phyloP scores from a whole-genome alignment of 2,888 invertebrate genomes.

The Eristalinus sepulchralis region DNA sequence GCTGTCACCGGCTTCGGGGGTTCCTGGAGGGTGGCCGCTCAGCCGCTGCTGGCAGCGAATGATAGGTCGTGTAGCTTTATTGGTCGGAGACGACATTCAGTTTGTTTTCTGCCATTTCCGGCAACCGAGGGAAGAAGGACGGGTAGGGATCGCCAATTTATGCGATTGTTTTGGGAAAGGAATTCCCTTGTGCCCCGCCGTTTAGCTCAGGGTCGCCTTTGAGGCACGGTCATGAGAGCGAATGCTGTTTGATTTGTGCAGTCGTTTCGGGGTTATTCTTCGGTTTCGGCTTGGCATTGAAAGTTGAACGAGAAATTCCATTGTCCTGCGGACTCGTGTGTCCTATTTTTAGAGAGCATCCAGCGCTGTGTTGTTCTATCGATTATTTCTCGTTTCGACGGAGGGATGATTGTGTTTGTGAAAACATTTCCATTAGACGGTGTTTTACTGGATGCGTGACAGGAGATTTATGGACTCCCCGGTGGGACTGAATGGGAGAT shows the following conservation, averaged over 20 bases:
- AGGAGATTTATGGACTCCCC: not conserved
- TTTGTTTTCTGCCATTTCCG: slow-evolving; percentile 28
- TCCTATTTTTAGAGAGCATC: not conserved
- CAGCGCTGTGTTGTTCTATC: not conserved
- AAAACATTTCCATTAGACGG: not conserved
- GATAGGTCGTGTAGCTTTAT: slow-evolving; percentile 53
- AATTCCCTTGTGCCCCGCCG: not conserved
- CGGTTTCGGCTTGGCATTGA: not conserved
- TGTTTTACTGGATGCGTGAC: not conserved
- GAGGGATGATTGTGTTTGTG: not conserved
- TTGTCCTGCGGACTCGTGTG: not conserved
- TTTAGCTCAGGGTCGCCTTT: not conserved
- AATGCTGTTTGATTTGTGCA: slow-evolving; percentile 32
- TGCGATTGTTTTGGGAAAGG: slow-evolving; percentile 42
- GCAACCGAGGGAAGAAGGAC: not conserved
- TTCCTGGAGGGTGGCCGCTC: not conserved
- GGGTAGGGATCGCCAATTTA: slow-evolving; percentile 27
- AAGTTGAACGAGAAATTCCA: not conserved
- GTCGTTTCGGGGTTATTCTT: slow-evolving; percentile 15
- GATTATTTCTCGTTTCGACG: not conserved
- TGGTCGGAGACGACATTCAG: slow-evolving; percentile 24
- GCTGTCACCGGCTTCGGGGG: not conserved
- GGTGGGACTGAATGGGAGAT: not conserved
- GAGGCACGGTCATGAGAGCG: not conserved
- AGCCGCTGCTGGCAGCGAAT: slow-evolving; percentile 37